Percentiles rank a stretch among this genome's conserved stretches.
Conservation (phyloP, 2,113 vertebrate species). For the Callocephalon fimbriatum region DNA sequence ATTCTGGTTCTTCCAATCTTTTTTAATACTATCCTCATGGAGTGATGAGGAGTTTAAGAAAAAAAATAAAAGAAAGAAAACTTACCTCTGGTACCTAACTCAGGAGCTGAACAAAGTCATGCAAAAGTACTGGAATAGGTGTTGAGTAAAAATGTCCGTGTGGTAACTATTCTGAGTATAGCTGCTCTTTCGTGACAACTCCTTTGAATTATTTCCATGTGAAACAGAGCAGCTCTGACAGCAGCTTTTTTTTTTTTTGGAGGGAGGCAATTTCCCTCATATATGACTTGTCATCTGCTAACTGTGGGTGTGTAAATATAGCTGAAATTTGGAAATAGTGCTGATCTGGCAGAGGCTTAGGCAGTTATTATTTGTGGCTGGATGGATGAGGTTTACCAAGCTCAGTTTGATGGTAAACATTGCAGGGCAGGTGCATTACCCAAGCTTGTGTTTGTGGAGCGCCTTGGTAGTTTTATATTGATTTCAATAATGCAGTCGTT, state of each 20-base stretch:
- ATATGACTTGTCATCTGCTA: constrained; percentile 54
- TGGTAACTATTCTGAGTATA: constrained; percentile 1
- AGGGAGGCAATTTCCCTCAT: constrained; percentile 47
- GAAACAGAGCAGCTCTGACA: constrained; percentile 30
- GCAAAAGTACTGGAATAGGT: neutral
- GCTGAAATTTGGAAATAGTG: constrained; percentile 46
- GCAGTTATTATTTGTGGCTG: constrained; percentile 12
- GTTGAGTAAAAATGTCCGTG: neutral
- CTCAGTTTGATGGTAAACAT: neutral
- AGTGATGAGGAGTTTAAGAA: neutral
- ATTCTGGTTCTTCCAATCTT: neutral
- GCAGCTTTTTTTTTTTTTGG: constrained; percentile 16
- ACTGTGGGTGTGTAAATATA: constrained; percentile 51
- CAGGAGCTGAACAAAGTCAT: neutral
- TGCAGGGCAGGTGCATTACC: neutral
- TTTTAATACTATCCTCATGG: neutral
- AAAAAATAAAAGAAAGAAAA: neutral
- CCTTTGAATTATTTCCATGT: constrained; percentile 46
- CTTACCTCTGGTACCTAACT: neutral
- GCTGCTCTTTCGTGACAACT: neutral
- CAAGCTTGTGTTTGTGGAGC: neutral
- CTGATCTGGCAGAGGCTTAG: neutral
- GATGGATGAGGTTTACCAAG: constrained; percentile 4
- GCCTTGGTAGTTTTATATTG: neutral
- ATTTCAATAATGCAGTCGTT: constrained; percentile 17